Base-by-base conservation (phyloP, 1,140 invertebrate genomes). In the Zaprionus africanus region DNA sequence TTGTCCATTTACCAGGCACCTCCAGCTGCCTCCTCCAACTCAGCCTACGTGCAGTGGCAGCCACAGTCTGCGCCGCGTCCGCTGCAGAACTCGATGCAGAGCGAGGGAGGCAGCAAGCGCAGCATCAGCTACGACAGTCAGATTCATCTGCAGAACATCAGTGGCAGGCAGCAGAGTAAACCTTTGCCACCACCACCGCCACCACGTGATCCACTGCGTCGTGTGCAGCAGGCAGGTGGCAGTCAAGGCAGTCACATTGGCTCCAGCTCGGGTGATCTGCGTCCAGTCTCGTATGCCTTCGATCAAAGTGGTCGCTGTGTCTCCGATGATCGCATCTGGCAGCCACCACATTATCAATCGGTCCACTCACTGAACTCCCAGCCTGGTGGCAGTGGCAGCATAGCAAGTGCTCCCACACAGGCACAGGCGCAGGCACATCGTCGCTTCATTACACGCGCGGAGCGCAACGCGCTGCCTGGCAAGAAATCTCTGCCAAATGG, bases 191-290 rank as follows among this genome's bases (percentile, higher is more conserved):
- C 96, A 1, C 94, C 95, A n/a, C 96, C 95, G 43, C 96, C 96
- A 2, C 96, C 96, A 28, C 92, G 95, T 78, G 95, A 96, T 92
- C 95, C 95, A 22, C 94, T 95, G 74, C 91, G 95, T 93, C 94
- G 57, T 90, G 93, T 82, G 1, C 80, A 88, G 79, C 75, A 7
- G 1, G 1, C 17, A 11, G 41, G 41, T 17, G 17, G 41, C 41
- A 46, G n/a, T n/a, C 31, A 34, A 34, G n/a, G 15, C 22, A 22
- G 22, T 9, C 41, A 46, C n/a, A 46, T 46, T 4, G 41, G 41
- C 2, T 77, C 76, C 51, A 91, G 85, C 15, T 75, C 88, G 0
- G 76, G 78, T 0, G 92, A 92, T 38, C 74, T 82, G 64, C 91
- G 93, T 58, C 94, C 94, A 1, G 92, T 93, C n/a, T 94, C 94